Percentiles rank a stretch among this genome's conserved stretches.
phyloP scores from a whole-genome alignment of 2,797 vertebrate species.

The Catostomus latipinnis region DNA sequence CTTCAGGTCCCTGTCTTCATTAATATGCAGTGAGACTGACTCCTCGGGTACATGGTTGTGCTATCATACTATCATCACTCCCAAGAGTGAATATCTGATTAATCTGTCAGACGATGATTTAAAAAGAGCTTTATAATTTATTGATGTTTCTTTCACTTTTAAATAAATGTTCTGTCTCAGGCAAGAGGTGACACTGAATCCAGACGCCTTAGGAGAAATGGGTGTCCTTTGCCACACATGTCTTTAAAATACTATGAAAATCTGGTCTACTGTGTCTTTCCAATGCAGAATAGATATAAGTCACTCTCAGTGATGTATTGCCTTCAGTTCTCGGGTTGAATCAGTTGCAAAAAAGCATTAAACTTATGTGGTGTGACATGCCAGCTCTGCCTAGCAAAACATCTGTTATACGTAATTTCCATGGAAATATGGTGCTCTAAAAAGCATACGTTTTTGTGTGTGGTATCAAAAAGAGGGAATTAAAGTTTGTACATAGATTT shows the following conservation, averaged over 20 bases:
- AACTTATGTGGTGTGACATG: slow-evolving; percentile 65
- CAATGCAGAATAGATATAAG: slow-evolving; percentile 36
- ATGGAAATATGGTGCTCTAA: slow-evolving; percentile 68
- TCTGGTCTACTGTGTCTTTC: slow-evolving; percentile 44
- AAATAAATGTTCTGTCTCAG: slow-evolving; percentile 52
- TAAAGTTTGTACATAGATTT: slow-evolving; percentile 41
- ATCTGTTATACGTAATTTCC: slow-evolving; percentile 74
- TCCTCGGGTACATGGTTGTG: slow-evolving; percentile 22
- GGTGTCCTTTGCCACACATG: slow-evolving; percentile 38
- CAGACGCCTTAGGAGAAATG: slow-evolving; percentile 30
- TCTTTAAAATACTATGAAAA: slow-evolving; percentile 29
- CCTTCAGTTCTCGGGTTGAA: slow-evolving; percentile 61
- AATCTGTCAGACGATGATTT: slow-evolving; percentile 58
- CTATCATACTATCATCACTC: slow-evolving; percentile 43
- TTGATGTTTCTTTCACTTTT: slow-evolving; percentile 54
- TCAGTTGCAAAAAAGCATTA: slow-evolving; percentile 63
- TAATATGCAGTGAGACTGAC: slow-evolving; percentile 57
- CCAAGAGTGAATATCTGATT: slow-evolving; percentile 59
- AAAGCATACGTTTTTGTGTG: slow-evolving; percentile 40
- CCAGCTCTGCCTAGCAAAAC: slow-evolving; percentile 67
- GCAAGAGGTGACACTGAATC: slow-evolving; percentile 41
- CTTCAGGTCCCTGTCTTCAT: slow-evolving; percentile 51
- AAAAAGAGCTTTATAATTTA: slow-evolving; percentile 64
- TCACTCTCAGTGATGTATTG: slow-evolving; percentile 66
- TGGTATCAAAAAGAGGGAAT: slow-evolving; percentile 56